These are phyloP conservation scores for Dicentrarchus labrax DNA, from an alignment of 2,113 vertebrate species.

Conservation along the genomic window DNA sequence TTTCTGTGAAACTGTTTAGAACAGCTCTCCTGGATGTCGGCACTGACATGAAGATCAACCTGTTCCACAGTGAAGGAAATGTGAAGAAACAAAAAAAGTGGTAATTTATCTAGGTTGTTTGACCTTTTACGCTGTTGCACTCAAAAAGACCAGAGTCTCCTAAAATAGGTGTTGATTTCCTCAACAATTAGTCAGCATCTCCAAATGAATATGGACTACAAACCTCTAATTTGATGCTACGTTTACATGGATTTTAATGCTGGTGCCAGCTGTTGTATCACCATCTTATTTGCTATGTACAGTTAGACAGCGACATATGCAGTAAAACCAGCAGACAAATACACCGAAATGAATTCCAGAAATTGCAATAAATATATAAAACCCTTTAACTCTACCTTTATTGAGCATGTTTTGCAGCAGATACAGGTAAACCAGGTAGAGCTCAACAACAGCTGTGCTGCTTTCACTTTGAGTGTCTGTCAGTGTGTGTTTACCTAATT, in stretches of 20 bases:
- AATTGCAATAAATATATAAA: not conserved
- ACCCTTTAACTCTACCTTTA: not conserved
- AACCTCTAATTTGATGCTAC: not conserved
- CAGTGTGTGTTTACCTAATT: not conserved
- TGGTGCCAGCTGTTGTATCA: not conserved
- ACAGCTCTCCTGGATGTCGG: too few species aligned
- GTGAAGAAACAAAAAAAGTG: too few species aligned
- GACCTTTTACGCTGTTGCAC: too few species aligned
- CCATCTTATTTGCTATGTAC: not conserved
- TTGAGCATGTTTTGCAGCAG: slow-evolving; percentile 10
- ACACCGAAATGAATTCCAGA: not conserved
- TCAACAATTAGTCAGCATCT: not conserved
- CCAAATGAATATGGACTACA: not conserved
- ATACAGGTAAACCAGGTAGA: slow-evolving; percentile 39
- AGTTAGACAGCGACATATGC: not conserved
- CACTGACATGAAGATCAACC: too few species aligned
- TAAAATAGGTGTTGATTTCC: not conserved
- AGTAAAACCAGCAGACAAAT: slow-evolving; percentile 15
- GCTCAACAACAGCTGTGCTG: not conserved
- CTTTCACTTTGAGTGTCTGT: not conserved
- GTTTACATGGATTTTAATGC: not conserved
- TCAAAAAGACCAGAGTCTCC: too few species aligned
- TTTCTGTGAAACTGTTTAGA: too few species aligned
- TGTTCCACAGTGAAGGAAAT: too few species aligned
- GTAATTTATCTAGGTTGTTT: too few species aligned